A percentile compares a stretch with the other conserved stretches of the same genome.
phyloP scores from a whole-genome alignment of 2,888 invertebrate genomes.

The Sthenelais limicola region DNA sequence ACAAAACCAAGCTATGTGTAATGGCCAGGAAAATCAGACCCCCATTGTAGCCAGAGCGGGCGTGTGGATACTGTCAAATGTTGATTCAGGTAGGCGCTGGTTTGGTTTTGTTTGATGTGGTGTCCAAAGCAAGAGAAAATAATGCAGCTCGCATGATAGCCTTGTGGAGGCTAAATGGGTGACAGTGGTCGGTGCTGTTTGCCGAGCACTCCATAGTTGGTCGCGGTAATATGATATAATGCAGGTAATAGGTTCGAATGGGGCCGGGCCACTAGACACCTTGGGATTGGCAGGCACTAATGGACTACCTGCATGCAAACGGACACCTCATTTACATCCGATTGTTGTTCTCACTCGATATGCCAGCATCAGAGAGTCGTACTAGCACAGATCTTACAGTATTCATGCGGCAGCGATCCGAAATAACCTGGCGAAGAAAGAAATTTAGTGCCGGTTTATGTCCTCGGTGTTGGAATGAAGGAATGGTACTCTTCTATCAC shows the following conservation, averaged over 20 bases:
- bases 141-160: constrained; percentile 15
- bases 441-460: too few relatives aligned
- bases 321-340: too few relatives aligned
- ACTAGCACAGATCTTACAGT: too few relatives aligned
- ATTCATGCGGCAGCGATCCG: too few relatives aligned
- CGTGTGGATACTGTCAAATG: neutral
- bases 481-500: too few relatives aligned
- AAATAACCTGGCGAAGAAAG: too few relatives aligned
- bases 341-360: too few relatives aligned
- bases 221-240: constrained; percentile 19
- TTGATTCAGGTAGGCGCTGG: neutral
- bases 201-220: neutral
- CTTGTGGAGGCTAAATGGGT: constrained; percentile 2
- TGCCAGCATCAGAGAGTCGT: too few relatives aligned
- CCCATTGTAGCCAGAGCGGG: too few relatives aligned
- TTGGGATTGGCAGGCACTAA: constrained; percentile 11
- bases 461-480: too few relatives aligned
- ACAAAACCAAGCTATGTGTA: too few relatives aligned
- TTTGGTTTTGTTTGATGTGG: neutral
- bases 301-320: neutral
- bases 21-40: too few relatives aligned
- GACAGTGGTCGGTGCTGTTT: neutral
- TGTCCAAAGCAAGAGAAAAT: constrained; percentile 7
- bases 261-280: neutral
- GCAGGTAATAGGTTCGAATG: constrained; percentile 14